A percentile compares a stretch with the other conserved stretches of the same genome.
These are phyloP conservation scores for Ectobius pallidus DNA, from an alignment of 2,888 invertebrate species.

Conservation along the genomic window DNA sequence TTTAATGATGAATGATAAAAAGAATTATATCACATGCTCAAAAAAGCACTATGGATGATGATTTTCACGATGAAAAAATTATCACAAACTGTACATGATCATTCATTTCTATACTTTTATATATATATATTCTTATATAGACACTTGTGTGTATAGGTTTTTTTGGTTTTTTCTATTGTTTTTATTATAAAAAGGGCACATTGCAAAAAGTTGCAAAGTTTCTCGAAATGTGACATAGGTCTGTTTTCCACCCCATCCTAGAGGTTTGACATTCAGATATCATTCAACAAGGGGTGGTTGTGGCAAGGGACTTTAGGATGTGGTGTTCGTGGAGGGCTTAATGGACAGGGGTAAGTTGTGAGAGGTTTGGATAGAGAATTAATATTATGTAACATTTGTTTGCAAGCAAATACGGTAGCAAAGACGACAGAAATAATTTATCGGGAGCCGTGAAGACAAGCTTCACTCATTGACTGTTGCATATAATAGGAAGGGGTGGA, in stretches of 20 bases:
- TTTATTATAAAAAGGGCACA: conserved; percentile 37
- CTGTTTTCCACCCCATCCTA: conserved; percentile 40
- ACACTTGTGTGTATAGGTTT: conserved; percentile 43
- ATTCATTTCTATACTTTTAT: conserved; percentile 34
- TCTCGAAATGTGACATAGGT: conserved; percentile 26
- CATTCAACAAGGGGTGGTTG: conserved; percentile 20
- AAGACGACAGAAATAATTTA: conserved; percentile 29
- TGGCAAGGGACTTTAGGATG: neutral
- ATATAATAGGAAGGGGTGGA: neutral
- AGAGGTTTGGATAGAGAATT: conserved; percentile 19
- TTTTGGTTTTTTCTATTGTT: conserved; percentile 33
- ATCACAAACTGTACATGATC: conserved; percentile 43
- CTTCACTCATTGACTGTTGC: neutral
- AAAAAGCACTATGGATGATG: conserved; percentile 42
- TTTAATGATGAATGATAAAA: conserved; percentile 16
- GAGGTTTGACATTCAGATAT: conserved; percentile 36
- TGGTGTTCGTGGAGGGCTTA: conserved; percentile 1
- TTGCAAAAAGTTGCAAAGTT: conserved; percentile 38
- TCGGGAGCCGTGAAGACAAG: conserved; percentile 19
- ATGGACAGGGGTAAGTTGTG: neutral
- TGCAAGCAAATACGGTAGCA: conserved; percentile 34
- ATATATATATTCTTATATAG: conserved; percentile 38
- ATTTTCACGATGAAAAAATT: conserved; percentile 41
- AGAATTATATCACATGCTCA: conserved; percentile 42
- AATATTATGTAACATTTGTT: conserved; percentile 23